Conservation (phyloP, 2,888 invertebrate species). For the Apotomis capreana region DNA sequence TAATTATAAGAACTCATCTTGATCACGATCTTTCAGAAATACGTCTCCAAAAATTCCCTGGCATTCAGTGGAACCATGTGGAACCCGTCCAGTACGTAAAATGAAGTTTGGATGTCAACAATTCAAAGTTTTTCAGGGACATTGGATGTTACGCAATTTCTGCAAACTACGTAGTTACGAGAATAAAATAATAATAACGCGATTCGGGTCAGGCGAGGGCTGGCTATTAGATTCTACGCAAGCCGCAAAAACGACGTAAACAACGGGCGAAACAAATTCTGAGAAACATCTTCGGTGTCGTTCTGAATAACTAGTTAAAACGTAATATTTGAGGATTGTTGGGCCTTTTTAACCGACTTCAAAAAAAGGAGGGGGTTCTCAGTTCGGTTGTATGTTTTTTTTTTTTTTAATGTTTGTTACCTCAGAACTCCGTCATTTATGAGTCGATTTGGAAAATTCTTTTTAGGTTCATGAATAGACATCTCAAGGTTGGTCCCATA, state of each 20-base stretch:
- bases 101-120: background rate
- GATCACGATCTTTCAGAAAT: too few relatives aligned
- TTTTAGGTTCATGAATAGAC: too few relatives aligned
- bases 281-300: background rate
- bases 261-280: conserved; percentile 13
- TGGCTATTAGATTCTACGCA: conserved; percentile 13
- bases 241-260: conserved; percentile 18
- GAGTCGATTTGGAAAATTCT: too few relatives aligned
- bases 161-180: conserved; percentile 4
- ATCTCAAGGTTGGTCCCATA: too few relatives aligned
- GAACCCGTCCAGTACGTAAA: background rate
- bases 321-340: background rate
- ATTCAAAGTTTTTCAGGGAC: conserved; percentile 9
- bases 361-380: too few relatives aligned
- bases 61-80: background rate
- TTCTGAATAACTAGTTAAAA: conserved; percentile 12
- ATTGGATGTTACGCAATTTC: conserved; percentile 14
- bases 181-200: conserved; percentile 20
- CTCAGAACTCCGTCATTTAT: too few relatives aligned
- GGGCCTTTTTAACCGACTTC: too few relatives aligned
- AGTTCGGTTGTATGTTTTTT: too few relatives aligned
- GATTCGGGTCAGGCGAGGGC: conserved; percentile 19
- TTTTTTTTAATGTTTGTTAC: too few relatives aligned
- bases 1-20: too few relatives aligned
- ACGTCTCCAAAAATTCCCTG: background rate